These are phyloP conservation scores for Phoronis australis DNA, from an alignment of 2,888 invertebrate genomes.

Conservation along the genomic window DNA sequence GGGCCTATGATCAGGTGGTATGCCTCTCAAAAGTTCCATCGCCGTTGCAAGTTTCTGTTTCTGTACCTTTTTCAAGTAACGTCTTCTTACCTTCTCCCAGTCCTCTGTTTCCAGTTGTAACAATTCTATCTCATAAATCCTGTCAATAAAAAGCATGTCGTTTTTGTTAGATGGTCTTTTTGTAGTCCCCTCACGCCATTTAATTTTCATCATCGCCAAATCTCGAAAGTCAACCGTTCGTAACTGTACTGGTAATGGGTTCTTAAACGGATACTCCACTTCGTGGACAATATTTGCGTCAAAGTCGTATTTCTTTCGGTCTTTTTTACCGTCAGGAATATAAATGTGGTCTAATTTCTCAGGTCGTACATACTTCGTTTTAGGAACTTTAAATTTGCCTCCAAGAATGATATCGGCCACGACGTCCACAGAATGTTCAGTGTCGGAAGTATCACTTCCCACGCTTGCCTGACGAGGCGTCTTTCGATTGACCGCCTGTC, in stretches of 20 bases:
- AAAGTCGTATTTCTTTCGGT: slow-evolving; percentile 37
- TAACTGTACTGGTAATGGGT: slow-evolving; percentile 26
- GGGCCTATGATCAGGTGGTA: slow-evolving; percentile 4
- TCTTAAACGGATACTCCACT: slow-evolving; percentile 30
- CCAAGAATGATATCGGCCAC: no score
- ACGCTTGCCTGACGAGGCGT: no score
- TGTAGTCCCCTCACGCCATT: not conserved
- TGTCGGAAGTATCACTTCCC: no score
- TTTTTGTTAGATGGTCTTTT: not conserved
- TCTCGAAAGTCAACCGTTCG: slow-evolving; percentile 23
- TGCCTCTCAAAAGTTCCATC: not conserved
- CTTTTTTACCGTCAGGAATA: slow-evolving; percentile 29
- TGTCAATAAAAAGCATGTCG: slow-evolving; percentile 24
- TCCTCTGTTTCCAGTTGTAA: slow-evolving; percentile 32
- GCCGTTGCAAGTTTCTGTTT: not conserved
- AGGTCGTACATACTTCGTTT: slow-evolving; percentile 31
- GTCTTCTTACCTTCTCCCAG: slow-evolving; percentile 25
- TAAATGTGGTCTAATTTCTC: slow-evolving; percentile 35
- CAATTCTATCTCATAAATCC: slow-evolving; percentile 31
- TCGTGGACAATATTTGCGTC: slow-evolving; percentile 30
- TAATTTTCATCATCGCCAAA: not conserved
- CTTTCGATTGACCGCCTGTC: no score
- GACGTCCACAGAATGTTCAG: no score
- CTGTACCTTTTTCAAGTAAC: not conserved
- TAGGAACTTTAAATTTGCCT: no score